Base-by-base conservation (phyloP, 2,113 vertebrate species). In the Setophaga petechia region DNA sequence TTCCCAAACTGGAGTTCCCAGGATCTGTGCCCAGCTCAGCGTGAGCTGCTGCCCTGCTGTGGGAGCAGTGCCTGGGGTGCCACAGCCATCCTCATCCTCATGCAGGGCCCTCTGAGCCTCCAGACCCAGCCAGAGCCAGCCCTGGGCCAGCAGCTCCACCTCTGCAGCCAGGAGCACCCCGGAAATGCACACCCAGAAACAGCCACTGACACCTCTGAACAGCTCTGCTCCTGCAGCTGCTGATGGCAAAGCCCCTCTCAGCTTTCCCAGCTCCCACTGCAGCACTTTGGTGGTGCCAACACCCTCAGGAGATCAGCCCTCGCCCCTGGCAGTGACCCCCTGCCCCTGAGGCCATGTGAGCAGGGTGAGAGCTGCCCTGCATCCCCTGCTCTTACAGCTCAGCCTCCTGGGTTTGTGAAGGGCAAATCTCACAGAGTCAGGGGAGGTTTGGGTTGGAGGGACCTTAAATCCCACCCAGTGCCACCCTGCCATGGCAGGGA, bases 391-490 rank as follows among this genome's bases (percentile, higher is more conserved):
- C 44, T 43, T 44, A 6, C 24, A 27, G 6, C 12, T 1, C 37
- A 74, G 7, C 39, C 68, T 86, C 41, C 3, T 46, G 39, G 1
- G 0, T 18, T 10, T 41, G 82, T 2, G 1, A 22, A 10, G 24
- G 20, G 30, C 41, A 27, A 19, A 3, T 73, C 41, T 5, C 66
- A 55, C 22, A 15, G 47, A 33, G 5, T 5, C 66, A 14, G 4
- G 41, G 74, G 10, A 25, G 35, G 49, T 9, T 47, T 72, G n/a
- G 30, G 24, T 2, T 2, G 49, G 49, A 4, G 16, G 25, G 20
- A 49, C 11, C 6, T 2, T 0, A 51, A 51, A 27, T 9, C 47
- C 15, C 28, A 3, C 0, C 47, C 13, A 9, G 27, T 8, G 2
- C 47, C 55, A 28, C 41, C 18, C 47, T 5, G 19, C 39, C 65